A percentile compares a stretch with the other conserved stretches of the same genome.
phyloP scores from a whole-genome alignment of 30 jellyfish, hydroid and myxozoan species.

The Pelagia noctiluca region DNA sequence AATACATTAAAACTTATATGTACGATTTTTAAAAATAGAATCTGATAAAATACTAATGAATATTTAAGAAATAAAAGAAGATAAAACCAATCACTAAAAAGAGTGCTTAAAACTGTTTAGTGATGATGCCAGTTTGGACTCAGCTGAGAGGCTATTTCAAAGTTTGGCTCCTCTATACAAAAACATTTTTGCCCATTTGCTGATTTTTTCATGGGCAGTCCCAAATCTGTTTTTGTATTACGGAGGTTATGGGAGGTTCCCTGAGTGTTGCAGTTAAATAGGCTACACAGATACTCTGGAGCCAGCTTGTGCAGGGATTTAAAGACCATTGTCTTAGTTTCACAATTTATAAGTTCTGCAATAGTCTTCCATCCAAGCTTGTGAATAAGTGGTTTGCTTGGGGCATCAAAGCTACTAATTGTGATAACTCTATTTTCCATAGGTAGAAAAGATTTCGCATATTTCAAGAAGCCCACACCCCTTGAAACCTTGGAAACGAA shows the following conservation, averaged over 20 bases:
- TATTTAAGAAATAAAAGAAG: too few relatives aligned
- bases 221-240: constrained; percentile 16
- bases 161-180: constrained; percentile 22
- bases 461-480: constrained; percentile 2
- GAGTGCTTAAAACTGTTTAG: constrained; percentile 7
- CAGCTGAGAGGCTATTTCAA: constrained; percentile 7
- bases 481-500: constrained; percentile 12
- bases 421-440: constrained; percentile 44
- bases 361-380: constrained; percentile 32
- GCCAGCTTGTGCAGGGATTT: constrained; percentile 3
- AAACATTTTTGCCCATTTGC: neutral
- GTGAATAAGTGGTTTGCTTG: neutral
- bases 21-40: too few relatives aligned
- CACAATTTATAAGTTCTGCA: neutral
- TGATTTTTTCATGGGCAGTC: constrained; percentile 15
- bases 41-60: too few relatives aligned
- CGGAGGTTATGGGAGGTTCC: constrained; percentile 7
- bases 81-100: too few relatives aligned
- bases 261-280: constrained; percentile 2
- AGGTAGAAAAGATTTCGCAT: neutral
- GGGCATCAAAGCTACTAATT: constrained; percentile 18
- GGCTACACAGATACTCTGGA: constrained; percentile 5
- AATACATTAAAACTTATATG: too few relatives aligned
- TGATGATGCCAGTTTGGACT: constrained; percentile 9
- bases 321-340: neutral